A percentile compares a stretch with the other conserved stretches of the same genome.
Evolutionary conservation across 2,113 vertebrate species (phyloP).

Genomic region (Myotis davidii): DNA sequence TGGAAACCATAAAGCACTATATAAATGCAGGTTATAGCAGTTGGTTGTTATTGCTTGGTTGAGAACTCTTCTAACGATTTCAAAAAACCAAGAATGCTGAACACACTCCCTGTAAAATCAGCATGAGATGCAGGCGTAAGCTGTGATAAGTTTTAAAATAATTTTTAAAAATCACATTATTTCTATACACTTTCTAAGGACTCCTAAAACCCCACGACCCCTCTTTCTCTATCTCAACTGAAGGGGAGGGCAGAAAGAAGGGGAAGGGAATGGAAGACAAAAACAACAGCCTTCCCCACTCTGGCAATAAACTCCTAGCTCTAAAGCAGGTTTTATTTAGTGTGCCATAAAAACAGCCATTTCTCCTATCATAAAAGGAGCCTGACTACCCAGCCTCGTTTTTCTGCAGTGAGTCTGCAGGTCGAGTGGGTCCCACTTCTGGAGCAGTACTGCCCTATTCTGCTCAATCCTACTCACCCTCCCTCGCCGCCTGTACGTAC

Average conservation of each 20-base stretch:
- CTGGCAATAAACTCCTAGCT: slow-evolving; percentile 81
- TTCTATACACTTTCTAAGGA: slow-evolving; percentile 5
- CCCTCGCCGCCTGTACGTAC: slow-evolving; percentile 42
- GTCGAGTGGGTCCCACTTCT: slow-evolving; percentile 57
- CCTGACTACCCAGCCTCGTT: slow-evolving; percentile 79
- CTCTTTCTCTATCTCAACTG: not conserved
- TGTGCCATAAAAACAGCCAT: slow-evolving; percentile 84
- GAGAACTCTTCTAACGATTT: slow-evolving; percentile 43
- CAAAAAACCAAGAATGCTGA: slow-evolving; percentile 3
- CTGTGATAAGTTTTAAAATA: not conserved
- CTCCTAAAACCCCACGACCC: not conserved
- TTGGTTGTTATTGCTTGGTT: slow-evolving; percentile 41
- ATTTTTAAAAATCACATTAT: slow-evolving; percentile 30
- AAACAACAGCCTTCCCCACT: slow-evolving; percentile 72
- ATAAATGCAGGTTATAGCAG: slow-evolving; percentile 45
- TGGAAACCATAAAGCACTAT: slow-evolving; percentile 57
- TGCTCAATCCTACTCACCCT: slow-evolving; percentile 42
- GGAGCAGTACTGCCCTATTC: not conserved
- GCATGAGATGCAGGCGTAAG: not conserved
- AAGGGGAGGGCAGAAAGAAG: not conserved
- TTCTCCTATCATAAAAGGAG: slow-evolving; percentile 86
- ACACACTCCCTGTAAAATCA: not conserved
- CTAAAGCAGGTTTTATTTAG: slow-evolving; percentile 86
- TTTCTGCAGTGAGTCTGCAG: slow-evolving; percentile 79
- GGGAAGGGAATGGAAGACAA: slow-evolving; percentile 37